phyloP scores from a whole-genome alignment of 2,797 vertebrate genomes.

The Synaphobranchus kaupii region DNA sequence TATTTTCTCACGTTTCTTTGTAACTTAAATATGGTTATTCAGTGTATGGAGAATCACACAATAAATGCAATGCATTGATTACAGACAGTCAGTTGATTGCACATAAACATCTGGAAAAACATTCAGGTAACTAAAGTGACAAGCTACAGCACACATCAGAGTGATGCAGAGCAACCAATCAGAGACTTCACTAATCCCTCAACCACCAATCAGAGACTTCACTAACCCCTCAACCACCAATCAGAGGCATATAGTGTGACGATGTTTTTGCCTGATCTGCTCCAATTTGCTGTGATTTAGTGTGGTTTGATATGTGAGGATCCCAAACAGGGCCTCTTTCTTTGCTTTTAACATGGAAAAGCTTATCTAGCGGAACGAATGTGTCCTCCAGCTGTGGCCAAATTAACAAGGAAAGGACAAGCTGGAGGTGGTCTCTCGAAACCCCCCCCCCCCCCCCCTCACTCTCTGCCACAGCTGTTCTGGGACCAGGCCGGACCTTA shows the following conservation, averaged over 20 bases:
- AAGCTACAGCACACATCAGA: not conserved
- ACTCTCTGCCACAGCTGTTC: not conserved
- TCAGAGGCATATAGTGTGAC: not conserved
- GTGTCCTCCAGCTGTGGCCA: not conserved
- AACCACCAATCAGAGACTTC: not conserved
- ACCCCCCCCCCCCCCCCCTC: too few species aligned
- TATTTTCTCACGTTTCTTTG: not conserved
- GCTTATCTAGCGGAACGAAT: not conserved
- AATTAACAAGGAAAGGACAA: not conserved
- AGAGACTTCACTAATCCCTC: not conserved
- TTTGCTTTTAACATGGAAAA: not conserved
- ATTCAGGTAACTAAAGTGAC: not conserved
- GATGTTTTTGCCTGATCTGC: not conserved
- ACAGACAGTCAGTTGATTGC: not conserved
- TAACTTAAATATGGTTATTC: not conserved
- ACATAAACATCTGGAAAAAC: not conserved
- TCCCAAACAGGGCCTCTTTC: not conserved
- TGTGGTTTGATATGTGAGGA: not conserved
- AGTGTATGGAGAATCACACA: not conserved
- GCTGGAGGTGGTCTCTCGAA: not conserved
- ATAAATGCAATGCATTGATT: not conserved
- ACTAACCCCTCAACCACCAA: not conserved
- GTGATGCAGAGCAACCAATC: not conserved
- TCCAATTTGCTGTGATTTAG: not conserved
- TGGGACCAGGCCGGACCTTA: not conserved